Percentiles rank a stretch among this genome's conserved stretches.
Evolutionary conservation across 1,140 invertebrate genomes (phyloP).

Genomic region (Hydropsyche tenuis): DNA sequence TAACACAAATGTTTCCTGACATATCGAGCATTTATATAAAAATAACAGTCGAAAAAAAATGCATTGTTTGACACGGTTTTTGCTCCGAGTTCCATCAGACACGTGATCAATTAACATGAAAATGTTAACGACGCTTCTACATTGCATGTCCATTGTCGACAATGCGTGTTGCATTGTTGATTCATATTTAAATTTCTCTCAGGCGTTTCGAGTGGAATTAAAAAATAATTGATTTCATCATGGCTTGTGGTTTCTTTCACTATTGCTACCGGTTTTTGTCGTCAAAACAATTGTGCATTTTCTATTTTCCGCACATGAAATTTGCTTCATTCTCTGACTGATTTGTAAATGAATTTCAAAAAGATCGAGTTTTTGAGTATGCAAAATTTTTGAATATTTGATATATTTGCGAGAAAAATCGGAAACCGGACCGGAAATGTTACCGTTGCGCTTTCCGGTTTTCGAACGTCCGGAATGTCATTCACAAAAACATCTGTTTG

Average conservation of each 20-base stretch:
- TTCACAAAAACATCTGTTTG: not conserved
- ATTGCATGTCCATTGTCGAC: not conserved
- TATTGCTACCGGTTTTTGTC: not conserved
- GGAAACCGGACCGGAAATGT: not conserved
- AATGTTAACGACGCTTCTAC: slow-evolving; percentile 29
- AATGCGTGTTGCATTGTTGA: slow-evolving; percentile 31
- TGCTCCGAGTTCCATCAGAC: not conserved
- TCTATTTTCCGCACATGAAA: not conserved
- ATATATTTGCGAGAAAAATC: no score
- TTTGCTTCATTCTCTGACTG: no score
- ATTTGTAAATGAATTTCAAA: no score
- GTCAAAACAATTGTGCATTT: not conserved
- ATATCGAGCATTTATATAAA: no score
- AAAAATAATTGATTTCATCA: slow-evolving; percentile 10
- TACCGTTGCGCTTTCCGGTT: slow-evolving; percentile 13
- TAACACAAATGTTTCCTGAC: no score
- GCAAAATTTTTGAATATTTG: no score
- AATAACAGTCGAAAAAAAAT: no score
- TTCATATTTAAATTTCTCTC: slow-evolving; percentile 36
- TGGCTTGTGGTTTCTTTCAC: not conserved
- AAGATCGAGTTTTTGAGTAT: no score
- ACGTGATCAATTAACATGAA: slow-evolving; percentile 27
- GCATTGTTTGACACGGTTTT: slow-evolving; percentile 10
- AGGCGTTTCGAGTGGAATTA: not conserved
- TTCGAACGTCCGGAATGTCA: not conserved